Base-by-base conservation (phyloP, 2,888 invertebrate species). In the Patella depressa region DNA sequence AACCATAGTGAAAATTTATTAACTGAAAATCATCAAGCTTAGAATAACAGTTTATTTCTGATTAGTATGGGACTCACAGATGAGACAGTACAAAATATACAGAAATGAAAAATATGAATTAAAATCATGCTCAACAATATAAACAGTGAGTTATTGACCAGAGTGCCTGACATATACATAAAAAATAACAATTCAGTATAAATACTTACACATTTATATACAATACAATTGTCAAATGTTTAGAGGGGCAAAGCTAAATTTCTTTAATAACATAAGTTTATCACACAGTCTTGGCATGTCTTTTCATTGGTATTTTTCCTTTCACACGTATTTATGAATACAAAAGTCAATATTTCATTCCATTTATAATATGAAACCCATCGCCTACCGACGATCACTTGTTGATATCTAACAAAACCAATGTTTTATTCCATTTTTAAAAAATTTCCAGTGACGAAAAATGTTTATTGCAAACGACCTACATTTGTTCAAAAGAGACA, bases 51-150 rank as follows among this genome's bases (percentile, higher is more conserved):
- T 65, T 65, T 65, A 65, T 65, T 65, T 45, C 19, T 24, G 65
- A 65, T 65, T 65, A 65, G 65, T 65, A 65, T 65, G 65, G 65
- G 65, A 65, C 65, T 65, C 24, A 65, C 65, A 65, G 65, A 65
- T 65, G 65, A 65, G 65, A 65, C 65, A 65, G 65, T 65, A 65
- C 65, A 65, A 65, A 65, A 65, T 65, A 65, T 65, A 65, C 65
- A 65, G 65, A 65, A 65, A 65, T 65, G 65, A 65, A 65, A 65
- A 65, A 65, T 65, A 65, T 19, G 24, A 65, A 65, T 24, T 65
- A 65, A 65, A 65, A 65, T 24, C 65, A 65, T 45, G 45, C 45
- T 24, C 65, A 65, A 65, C 24, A 65, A 65, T 65, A 24, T 65
- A 65, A 19, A 65, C 24, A 12, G 19, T 65, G 65, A 65, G 19